A percentile compares a stretch with the other conserved stretches of the same genome.
These are phyloP conservation scores for Lysandra coridon DNA, from an alignment of 2,888 invertebrate species.

Conservation along the genomic window DNA sequence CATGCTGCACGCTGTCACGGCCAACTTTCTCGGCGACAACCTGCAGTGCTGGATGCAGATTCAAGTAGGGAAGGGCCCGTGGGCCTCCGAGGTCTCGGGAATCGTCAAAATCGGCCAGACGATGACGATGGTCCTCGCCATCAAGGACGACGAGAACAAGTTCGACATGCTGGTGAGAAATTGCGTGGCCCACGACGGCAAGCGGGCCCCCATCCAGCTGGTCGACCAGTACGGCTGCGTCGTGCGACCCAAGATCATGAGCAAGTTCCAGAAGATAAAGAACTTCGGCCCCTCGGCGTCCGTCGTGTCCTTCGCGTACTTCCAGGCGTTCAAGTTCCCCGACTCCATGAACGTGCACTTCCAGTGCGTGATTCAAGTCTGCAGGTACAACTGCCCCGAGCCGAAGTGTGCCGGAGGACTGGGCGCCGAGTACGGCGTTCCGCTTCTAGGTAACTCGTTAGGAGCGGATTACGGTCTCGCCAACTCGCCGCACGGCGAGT, in stretches of 20 bases:
- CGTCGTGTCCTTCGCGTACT: constrained; percentile 96
- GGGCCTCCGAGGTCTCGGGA: constrained; percentile 98
- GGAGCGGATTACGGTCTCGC: constrained; percentile 83
- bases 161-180: constrained; percentile 97
- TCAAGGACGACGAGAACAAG: constrained; percentile 97
- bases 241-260: constrained; percentile 96
- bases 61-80: constrained; percentile 96
- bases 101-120: constrained; percentile 98
- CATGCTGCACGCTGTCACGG: constrained; percentile 96
- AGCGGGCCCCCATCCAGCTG: constrained; percentile 94
- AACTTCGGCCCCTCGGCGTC: constrained; percentile 97
- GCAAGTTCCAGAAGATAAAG: constrained; percentile 96
- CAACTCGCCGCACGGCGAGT: constrained; percentile 82
- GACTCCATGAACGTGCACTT: constrained; percentile 98
- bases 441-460: constrained; percentile 81
- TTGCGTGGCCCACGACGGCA: constrained; percentile 96
- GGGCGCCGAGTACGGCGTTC: constrained; percentile 84
- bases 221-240: constrained; percentile 97
- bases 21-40: constrained; percentile 97
- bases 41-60: constrained; percentile 99
- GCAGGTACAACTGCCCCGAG: constrained; percentile 95
- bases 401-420: constrained; percentile 89
- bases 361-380: constrained; percentile 97
- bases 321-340: constrained; percentile 98
- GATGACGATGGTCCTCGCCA: constrained; percentile 97